Evolutionary conservation across 2,888 invertebrate genomes (phyloP).

Genomic region (Cheilosia urbana): DNA sequence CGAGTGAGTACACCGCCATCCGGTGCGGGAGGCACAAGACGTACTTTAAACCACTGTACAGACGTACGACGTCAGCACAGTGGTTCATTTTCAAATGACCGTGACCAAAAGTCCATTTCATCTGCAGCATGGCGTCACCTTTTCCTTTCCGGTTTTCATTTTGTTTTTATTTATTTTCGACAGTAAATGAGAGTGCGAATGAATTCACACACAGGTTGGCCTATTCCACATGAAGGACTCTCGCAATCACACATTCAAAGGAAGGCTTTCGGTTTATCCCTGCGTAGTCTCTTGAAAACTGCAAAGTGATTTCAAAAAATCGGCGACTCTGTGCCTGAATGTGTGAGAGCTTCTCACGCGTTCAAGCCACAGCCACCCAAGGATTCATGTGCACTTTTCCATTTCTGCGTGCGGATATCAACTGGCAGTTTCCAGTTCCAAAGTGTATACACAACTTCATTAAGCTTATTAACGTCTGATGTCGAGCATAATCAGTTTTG

Average conservation of each 20-base stretch:
- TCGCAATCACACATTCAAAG: slow-evolving; percentile 14
- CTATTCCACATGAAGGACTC: slow-evolving; percentile 52
- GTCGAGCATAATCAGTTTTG: slow-evolving; percentile 71
- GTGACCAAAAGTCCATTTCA: slow-evolving; percentile 46
- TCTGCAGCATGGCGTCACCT: slow-evolving; percentile 18
- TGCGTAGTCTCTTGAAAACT: not conserved
- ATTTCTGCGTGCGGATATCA: not conserved
- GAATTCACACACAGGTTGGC: slow-evolving; percentile 55
- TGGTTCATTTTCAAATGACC: slow-evolving; percentile 52
- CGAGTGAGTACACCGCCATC: slow-evolving; percentile 12
- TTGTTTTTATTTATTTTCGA: slow-evolving; percentile 21
- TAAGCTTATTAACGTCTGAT: slow-evolving; percentile 70
- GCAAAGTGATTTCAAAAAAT: slow-evolving; percentile 30
- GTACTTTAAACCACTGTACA: slow-evolving; percentile 50
- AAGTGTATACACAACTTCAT: slow-evolving; percentile 49
- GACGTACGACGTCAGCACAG: slow-evolving; percentile 43
- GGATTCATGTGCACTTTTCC: slow-evolving; percentile 13
- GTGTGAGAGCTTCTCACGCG: slow-evolving; percentile 37
- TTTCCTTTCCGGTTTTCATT: not conserved
- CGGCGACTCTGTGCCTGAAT: slow-evolving; percentile 25
- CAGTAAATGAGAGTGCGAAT: slow-evolving; percentile 47
- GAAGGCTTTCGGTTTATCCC: not conserved
- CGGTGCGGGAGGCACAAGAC: slow-evolving; percentile 4
- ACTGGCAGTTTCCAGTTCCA: slow-evolving; percentile 4
- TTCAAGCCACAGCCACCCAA: slow-evolving; percentile 15